A percentile compares a stretch with the other conserved stretches of the same genome.
These are phyloP conservation scores for Knipowitschia caucasica DNA, from an alignment of 2,797 vertebrate species.

Conservation along the genomic window DNA sequence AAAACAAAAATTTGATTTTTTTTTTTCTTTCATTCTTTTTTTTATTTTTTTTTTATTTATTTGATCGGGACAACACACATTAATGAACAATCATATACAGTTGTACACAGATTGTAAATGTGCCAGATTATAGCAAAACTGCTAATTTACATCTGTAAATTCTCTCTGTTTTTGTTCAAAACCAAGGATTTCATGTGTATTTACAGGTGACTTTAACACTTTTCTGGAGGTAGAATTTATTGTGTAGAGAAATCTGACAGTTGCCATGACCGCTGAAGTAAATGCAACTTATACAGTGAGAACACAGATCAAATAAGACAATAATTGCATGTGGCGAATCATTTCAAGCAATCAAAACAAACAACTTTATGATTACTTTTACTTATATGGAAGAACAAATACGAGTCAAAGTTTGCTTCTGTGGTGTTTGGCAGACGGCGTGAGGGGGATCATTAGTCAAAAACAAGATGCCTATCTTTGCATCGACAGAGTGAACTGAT, in stretches of 20 bases:
- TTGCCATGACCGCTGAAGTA: conserved; percentile 42
- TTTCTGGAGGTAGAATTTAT: conserved; percentile 52
- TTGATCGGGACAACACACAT: too few relatives aligned
- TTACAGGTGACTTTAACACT: conserved; percentile 50
- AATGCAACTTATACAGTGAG: conserved; percentile 34
- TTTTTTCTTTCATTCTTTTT: too few relatives aligned
- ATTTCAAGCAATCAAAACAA: conserved; percentile 20
- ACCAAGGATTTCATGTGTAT: conserved; percentile 8
- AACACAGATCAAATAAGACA: conserved; percentile 43
- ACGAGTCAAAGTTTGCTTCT: neutral
- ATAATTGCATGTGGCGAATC: conserved; percentile 18
- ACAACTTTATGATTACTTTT: neutral
- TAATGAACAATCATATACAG: too few relatives aligned
- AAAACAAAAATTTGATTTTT: too few relatives aligned
- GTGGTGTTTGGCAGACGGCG: conserved; percentile 7
- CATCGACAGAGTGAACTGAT: conserved; percentile 25
- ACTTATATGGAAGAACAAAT: neutral
- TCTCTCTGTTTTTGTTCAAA: conserved; percentile 5
- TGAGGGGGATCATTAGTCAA: conserved; percentile 10
- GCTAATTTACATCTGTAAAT: too few relatives aligned
- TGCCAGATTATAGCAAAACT: too few relatives aligned
- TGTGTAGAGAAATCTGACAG: conserved; percentile 51
- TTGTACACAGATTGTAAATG: too few relatives aligned
- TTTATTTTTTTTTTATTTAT: too few relatives aligned
- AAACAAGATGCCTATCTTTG: conserved; percentile 21